These are phyloP conservation scores for Columba janthina DNA, from an alignment of 2,113 vertebrate genomes.

Conservation along the genomic window DNA sequence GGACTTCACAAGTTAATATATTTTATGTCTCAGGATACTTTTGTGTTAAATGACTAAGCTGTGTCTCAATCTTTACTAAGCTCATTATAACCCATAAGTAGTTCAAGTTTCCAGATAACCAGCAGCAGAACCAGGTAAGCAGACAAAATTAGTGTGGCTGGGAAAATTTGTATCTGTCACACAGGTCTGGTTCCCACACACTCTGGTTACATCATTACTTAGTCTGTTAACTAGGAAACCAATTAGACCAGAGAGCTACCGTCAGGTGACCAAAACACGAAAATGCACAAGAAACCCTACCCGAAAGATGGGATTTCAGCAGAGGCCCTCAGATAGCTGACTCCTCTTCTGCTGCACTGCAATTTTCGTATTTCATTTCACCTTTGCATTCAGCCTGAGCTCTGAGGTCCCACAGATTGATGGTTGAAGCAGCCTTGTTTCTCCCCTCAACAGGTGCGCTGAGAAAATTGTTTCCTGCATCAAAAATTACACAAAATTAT, in stretches of 20 bases:
- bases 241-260: slow-evolving; percentile 77
- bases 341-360: slow-evolving; percentile 88
- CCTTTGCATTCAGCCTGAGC: slow-evolving; percentile 94
- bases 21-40: slow-evolving; percentile 47
- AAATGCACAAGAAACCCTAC: slow-evolving; percentile 90
- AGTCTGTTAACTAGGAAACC: slow-evolving; percentile 85
- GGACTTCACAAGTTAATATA: slow-evolving; percentile 31
- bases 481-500: slow-evolving; percentile 63
- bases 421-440: slow-evolving; percentile 75
- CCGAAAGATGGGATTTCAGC: slow-evolving; percentile 91
- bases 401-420: slow-evolving; percentile 88
- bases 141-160: slow-evolving; percentile 88
- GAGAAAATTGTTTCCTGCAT: slow-evolving; percentile 78
- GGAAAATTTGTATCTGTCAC: slow-evolving; percentile 95
- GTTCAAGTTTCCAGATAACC: slow-evolving; percentile 93
- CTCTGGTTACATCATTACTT: slow-evolving; percentile 99
- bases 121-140: slow-evolving; percentile 85
- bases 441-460: slow-evolving; percentile 75
- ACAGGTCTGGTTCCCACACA: slow-evolving; percentile 97
- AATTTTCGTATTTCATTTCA: slow-evolving; percentile 99
- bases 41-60: slow-evolving; percentile 66
- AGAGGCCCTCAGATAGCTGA: slow-evolving; percentile 91
- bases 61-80: slow-evolving; percentile 61
- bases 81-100: slow-evolving; percentile 77
- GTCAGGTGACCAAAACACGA: slow-evolving; percentile 95